These are phyloP conservation scores for Microctonus hyperodae DNA, from an alignment of 2,888 invertebrate species.

Conservation along the genomic window DNA sequence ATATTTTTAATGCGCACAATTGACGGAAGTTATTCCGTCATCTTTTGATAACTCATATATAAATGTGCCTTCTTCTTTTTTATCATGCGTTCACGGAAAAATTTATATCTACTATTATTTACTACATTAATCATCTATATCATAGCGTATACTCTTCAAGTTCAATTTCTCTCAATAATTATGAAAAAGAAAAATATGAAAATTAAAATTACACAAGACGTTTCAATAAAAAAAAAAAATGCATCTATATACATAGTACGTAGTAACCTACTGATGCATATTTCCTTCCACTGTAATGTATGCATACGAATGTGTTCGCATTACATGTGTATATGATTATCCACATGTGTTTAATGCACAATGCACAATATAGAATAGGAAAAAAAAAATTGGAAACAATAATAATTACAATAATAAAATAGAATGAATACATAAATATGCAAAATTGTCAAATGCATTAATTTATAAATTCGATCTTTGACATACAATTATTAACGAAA, in stretches of 20 bases:
- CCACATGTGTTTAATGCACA: background rate
- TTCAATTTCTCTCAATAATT: no score
- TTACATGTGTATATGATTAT: background rate
- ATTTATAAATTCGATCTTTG: no score
- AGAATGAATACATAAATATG: no score
- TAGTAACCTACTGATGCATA: slow-evolving; percentile 29
- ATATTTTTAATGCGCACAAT: background rate
- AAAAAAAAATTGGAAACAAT: slow-evolving; percentile 6
- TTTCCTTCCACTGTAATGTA: background rate
- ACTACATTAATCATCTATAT: no score
- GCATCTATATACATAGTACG: slow-evolving; percentile 1
- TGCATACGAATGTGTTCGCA: background rate
- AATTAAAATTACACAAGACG: background rate
- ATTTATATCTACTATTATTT: no score
- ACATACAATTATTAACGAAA: background rate
- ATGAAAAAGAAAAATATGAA: background rate
- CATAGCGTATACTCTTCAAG: no score
- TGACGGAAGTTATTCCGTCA: background rate
- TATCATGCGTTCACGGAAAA: background rate
- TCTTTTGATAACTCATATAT: background rate
- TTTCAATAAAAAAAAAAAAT: background rate
- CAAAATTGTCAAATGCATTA: no score
- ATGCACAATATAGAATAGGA: background rate
- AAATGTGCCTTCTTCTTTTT: no score
- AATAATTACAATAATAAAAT: no score